Conservation (phyloP, 1,140 invertebrate genomes). For the Mya arenaria region DNA sequence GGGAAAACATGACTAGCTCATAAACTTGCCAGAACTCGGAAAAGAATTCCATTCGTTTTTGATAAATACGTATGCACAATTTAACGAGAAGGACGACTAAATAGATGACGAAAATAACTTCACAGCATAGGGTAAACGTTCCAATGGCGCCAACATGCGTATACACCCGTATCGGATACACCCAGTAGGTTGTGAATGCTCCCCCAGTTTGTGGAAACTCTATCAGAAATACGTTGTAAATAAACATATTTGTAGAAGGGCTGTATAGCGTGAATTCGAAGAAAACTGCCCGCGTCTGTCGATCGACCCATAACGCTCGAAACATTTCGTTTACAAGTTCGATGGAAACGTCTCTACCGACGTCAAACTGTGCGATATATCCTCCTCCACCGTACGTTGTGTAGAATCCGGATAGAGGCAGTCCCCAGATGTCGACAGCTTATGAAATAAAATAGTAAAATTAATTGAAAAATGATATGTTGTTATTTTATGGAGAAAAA, state of each 20-base stretch:
- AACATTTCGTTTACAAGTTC: constrained; percentile 74
- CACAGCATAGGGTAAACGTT: constrained; percentile 34
- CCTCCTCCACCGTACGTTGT: constrained; percentile 67
- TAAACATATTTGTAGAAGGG: constrained; percentile 73
- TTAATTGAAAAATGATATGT: too few species aligned
- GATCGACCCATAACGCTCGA: constrained; percentile 81
- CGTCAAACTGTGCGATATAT: constrained; percentile 61
- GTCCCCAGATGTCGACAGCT: constrained; percentile 59
- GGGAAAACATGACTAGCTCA: constrained; percentile 20
- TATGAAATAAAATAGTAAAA: neutral
- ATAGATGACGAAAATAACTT: constrained; percentile 37
- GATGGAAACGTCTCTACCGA: constrained; percentile 26
- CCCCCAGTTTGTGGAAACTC: constrained; percentile 82
- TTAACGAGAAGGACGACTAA: constrained; percentile 31
- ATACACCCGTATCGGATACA: constrained; percentile 54
- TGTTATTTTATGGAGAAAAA: too few species aligned
- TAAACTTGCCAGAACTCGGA: constrained; percentile 53
- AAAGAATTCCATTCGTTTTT: constrained; percentile 36
- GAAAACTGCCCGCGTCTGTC: constrained; percentile 82
- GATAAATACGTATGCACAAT: constrained; percentile 20
- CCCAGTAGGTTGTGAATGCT: constrained; percentile 55
- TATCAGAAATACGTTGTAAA: constrained; percentile 56
- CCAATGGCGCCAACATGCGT: constrained; percentile 41
- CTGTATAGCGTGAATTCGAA: constrained; percentile 83
- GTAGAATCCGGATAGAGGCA: constrained; percentile 58